Evolutionary conservation across 2,113 vertebrate species (phyloP), one percentile per base, ranked within the genome.

Genomic region (Crocuta crocuta): DNA sequence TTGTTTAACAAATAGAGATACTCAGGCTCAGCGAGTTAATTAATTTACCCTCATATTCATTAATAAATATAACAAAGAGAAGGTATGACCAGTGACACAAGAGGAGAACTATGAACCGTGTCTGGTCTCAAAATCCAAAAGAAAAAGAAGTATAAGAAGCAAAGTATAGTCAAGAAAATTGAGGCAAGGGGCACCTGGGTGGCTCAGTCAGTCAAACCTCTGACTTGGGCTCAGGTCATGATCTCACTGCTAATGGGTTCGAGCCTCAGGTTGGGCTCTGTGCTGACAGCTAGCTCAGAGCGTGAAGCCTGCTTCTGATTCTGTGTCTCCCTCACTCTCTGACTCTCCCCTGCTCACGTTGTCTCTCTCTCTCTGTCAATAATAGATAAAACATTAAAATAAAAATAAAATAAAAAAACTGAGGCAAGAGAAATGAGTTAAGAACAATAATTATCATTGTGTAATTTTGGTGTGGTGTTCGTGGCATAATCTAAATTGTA

Each of bases 21-120:
- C 23, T 53, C 58, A 81, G 45, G 53, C 26, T 90, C 35, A 26
- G 31, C 28, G 58, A 94, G 39, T 84, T 95, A 86, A 66, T 79
- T 73, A 76, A 61, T 84, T 65, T 89, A 63, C 65, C 17, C 50
- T 83, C 2, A 43, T 53, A 35, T 73, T 86, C 53, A 17, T 87
- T 97, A 70, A 74, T 63, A 84, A 58, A 61, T 48, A 91, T 48
- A 91, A 70, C 82, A 93, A 81, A 71, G 66, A 88, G 88, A 63
- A 92, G 26, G 8, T 91, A 35, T 28, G 50, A 63, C 58, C 31
- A n/a, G 17, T 78, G 61, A 53, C 53, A 90, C 11, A n/a, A 80
- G 28, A 87, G 6, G 63, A 61, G 43, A 94, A 71, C 61, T 43
- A 71, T 43, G 19, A 48, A n/a, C 0, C 35, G 33, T 66, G 9